Conservation (phyloP, 1,140 invertebrate species). For the Maconellicoccus hirsutus region DNA sequence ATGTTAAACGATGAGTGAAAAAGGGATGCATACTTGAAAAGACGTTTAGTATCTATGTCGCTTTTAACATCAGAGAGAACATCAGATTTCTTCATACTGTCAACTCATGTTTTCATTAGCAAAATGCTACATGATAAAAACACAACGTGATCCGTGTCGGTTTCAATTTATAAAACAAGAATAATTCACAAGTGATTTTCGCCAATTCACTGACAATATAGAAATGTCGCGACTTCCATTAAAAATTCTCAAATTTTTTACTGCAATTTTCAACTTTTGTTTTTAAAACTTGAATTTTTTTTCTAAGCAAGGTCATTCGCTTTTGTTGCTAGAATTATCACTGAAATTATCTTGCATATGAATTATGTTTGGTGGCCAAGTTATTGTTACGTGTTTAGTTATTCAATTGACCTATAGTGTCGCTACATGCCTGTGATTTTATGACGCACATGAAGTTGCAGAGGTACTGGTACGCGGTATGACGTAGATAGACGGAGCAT, state of each 20-base stretch:
- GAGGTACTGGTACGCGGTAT: too few species aligned
- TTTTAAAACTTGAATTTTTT: background rate
- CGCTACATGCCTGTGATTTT: too few species aligned
- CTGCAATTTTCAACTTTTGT: background rate
- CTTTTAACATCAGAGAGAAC: slow-evolving; percentile 35
- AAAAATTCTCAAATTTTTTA: background rate
- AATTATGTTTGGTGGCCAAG: too few species aligned
- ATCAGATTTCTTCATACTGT: slow-evolving; percentile 37
- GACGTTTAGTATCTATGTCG: slow-evolving; percentile 36
- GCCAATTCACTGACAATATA: background rate
- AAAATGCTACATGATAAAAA: slow-evolving; percentile 6
- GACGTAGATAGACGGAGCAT: too few species aligned
- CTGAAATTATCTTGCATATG: background rate
- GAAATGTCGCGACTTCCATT: background rate
- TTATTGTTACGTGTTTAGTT: too few species aligned
- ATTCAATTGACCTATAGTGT: too few species aligned
- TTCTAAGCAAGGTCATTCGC: slow-evolving; percentile 2
- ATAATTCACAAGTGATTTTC: background rate
- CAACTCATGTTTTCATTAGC: slow-evolving; percentile 30
- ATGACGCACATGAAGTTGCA: too few species aligned
- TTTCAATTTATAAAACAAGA: background rate
- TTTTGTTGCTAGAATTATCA: background rate
- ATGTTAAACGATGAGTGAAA: background rate
- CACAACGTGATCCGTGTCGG: background rate
- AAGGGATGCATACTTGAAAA: slow-evolving; percentile 35